A percentile compares a stretch with the other conserved stretches of the same genome.
phyloP scores from a whole-genome alignment of 2,797 vertebrate genomes.

The Cichlasoma orientale region DNA sequence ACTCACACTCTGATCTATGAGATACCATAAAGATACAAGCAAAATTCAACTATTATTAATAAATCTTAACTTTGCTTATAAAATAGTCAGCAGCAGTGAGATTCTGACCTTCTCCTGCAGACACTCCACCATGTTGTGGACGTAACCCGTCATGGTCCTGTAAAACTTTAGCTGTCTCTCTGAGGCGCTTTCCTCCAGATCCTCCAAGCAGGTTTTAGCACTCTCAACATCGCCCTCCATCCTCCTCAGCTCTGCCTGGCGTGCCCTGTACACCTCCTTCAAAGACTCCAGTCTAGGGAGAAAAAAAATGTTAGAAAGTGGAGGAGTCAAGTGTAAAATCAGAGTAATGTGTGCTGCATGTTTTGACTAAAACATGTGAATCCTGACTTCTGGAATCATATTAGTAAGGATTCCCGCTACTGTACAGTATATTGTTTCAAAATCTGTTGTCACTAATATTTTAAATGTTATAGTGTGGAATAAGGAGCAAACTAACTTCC shows the following conservation, averaged over 20 bases:
- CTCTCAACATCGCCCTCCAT: conserved; percentile 82
- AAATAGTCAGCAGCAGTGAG: not conserved
- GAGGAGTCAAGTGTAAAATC: not conserved
- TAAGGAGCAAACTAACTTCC: conserved; percentile 77
- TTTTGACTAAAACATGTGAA: not conserved
- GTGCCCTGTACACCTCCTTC: conserved; percentile 86
- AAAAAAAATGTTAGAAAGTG: not conserved
- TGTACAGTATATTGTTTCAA: not conserved
- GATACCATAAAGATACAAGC: not conserved
- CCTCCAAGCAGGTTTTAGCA: conserved; percentile 80
- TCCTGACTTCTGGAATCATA: not conserved
- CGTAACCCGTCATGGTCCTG: conserved; percentile 85
- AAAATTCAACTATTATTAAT: not conserved
- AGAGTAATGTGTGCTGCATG: not conserved
- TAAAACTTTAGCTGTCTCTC: conserved; percentile 87
- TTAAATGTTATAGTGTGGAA: not conserved
- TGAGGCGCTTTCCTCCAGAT: conserved; percentile 82
- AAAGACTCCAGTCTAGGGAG: conserved; percentile 83
- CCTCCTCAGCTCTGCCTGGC: conserved; percentile 87
- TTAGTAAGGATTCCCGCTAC: not conserved
- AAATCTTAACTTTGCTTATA: not conserved
- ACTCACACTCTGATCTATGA: not conserved
- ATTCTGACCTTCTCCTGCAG: conserved; percentile 89
- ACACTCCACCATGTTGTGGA: conserved; percentile 90
- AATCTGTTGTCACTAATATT: not conserved